Percentiles rank a stretch among this genome's conserved stretches.
Evolutionary conservation across 2,113 vertebrate genomes (phyloP).

Genomic region (Podarcis raffonei): DNA sequence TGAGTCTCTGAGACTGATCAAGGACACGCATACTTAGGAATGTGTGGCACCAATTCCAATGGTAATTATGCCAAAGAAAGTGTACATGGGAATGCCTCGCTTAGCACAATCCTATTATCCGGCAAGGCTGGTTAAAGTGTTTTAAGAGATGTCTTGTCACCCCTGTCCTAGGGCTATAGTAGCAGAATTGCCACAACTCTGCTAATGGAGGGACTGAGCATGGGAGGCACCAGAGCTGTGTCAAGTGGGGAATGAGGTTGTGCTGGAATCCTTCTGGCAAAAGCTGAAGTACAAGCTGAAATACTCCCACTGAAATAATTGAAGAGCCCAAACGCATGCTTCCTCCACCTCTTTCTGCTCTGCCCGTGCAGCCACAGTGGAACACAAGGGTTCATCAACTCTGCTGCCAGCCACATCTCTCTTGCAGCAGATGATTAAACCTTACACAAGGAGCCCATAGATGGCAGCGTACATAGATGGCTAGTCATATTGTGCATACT

Average conservation of each 20-base stretch:
- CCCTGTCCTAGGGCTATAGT: not conserved
- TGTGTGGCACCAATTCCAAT: not conserved
- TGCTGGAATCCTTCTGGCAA: not conserved
- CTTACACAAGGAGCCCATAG: not conserved
- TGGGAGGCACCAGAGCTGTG: not conserved
- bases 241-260: not conserved
- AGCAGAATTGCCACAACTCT: not conserved
- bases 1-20: not conserved
- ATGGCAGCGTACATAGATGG: not conserved
- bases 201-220: not conserved
- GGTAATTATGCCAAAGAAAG: not conserved
- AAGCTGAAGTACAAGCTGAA: not conserved
- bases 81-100: not conserved
- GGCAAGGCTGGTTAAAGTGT: not conserved
- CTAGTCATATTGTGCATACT: not conserved
- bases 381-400: not conserved
- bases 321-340: not conserved
- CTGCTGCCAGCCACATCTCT: not conserved
- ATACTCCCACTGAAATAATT: not conserved
- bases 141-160: not conserved
- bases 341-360: not conserved
- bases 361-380: not conserved
- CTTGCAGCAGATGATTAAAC: not conserved
- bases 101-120: not conserved
- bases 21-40: not conserved